Base-by-base conservation (phyloP, 2,113 vertebrate genomes). In the Carassius auratus region DNA sequence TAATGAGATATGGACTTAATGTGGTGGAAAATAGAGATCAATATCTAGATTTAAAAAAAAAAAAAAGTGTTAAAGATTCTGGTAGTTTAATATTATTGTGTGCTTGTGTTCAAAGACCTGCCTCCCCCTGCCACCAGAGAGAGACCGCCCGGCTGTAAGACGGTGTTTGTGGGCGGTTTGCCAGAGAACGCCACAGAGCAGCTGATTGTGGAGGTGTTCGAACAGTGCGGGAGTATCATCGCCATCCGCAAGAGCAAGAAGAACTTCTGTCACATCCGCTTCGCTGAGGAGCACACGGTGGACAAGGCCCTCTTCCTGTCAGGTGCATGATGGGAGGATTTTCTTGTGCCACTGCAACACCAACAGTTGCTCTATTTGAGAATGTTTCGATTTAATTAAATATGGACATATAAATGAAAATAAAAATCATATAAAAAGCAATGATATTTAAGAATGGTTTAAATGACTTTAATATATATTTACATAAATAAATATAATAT, bases 221-320 rank as follows among this genome's bases (percentile, higher is more conserved):
- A 97, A n/a, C 96, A 97, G 91, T 99, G 97, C 2, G 97, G 97
- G 0, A 95, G 97, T 2, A 97, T 99, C 92, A 96, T 95, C 2
- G 97, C 97, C 33, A 97, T 99, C 88, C 96, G 97, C 36, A 98
- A 98, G 91, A 98, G 97, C 92, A 99, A 98, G 94, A 98, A 99
- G 90, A 98, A 99, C 71, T 99, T 99, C 92, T 98, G 97, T 88
- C 98, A 99, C 48, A 98, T 99, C 92, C 94, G 97, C 89, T 99
- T 99, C 64, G 93, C 96, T 0, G 97, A 99, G 86, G 97, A 98
- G 89, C 94, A 95, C 89, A 98, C 97, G 62, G 96, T 98, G 84
- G 97, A 99, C 93, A 98, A 97, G 90, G 97, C 97, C 0, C 96
- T 99, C 21, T 98, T 97, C 87, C 92, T 99, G 33, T 99, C 97